Conservation (phyloP, 2,113 vertebrate genomes). For the Thryonomys swinderianus region DNA sequence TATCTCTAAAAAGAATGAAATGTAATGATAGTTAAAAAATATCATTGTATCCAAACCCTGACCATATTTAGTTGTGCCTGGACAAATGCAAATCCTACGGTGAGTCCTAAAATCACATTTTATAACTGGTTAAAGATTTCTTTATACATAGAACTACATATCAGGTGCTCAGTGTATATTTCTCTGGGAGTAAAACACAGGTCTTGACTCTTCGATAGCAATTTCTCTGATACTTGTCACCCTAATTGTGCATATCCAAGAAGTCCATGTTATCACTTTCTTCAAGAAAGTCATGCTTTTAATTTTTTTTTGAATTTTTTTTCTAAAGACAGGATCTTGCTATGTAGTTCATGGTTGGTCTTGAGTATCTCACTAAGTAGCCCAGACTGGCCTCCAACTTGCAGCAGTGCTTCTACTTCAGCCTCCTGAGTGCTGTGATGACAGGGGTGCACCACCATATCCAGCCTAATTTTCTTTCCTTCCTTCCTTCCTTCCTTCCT, state of each 20-base stretch:
- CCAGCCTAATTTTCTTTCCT: neutral
- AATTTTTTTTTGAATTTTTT: neutral
- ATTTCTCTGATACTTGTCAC: neutral
- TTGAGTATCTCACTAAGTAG: neutral
- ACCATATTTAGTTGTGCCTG: neutral
- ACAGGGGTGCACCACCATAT: neutral
- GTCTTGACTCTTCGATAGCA: neutral
- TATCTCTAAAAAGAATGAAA: constrained; percentile 11
- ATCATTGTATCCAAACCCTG: neutral
- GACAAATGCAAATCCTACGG: neutral
- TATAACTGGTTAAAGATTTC: neutral
- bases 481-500: too few species aligned
- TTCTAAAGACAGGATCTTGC: neutral
- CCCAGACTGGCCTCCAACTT: neutral
- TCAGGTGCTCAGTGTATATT: neutral
- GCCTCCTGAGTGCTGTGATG: neutral
- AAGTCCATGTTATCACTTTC: neutral
- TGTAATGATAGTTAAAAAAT: neutral
- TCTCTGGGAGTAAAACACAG: neutral
- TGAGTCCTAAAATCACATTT: neutral
- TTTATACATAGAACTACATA: neutral
- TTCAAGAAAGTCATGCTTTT: neutral
- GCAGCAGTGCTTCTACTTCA: neutral
- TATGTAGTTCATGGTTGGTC: neutral
- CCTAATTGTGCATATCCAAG: neutral